These are phyloP conservation scores for Apodemia zela DNA, from an alignment of 2,888 invertebrate species.

Conservation along the genomic window DNA sequence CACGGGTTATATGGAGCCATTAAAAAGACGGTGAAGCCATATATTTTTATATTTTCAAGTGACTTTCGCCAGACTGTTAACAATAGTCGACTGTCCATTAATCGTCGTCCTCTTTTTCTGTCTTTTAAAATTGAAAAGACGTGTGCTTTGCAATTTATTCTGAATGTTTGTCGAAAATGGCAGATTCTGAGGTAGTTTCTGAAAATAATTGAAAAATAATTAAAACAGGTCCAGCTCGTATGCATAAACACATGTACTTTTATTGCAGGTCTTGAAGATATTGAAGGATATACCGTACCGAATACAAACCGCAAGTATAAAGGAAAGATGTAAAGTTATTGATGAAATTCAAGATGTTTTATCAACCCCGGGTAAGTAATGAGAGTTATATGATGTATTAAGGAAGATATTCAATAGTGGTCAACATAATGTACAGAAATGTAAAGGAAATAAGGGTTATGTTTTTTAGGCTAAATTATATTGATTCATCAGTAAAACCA, in stretches of 20 bases:
- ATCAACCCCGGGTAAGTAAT: conserved; percentile 84
- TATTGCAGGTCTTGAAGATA: conserved; percentile 81
- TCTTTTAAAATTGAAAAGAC: conserved; percentile 36
- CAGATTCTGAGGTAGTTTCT: conserved; percentile 83
- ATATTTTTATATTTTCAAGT: too few species aligned
- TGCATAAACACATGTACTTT: conserved; percentile 34
- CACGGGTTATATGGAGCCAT: too few species aligned
- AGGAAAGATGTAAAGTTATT: conserved; percentile 84
- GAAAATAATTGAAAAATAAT: conserved; percentile 16
- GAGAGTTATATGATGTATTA: neutral
- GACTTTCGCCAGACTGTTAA: too few species aligned
- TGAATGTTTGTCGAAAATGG: conserved; percentile 80
- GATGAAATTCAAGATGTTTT: conserved; percentile 85
- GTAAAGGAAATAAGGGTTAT: neutral
- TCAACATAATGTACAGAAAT: neutral
- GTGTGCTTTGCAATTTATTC: conserved; percentile 47
- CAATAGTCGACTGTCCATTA: too few species aligned
- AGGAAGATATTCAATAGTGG: neutral
- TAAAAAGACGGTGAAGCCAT: too few species aligned
- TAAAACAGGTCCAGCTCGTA: conserved; percentile 14
- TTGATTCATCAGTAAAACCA: conserved; percentile 24
- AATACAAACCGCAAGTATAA: conserved; percentile 86
- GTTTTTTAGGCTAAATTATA: conserved; percentile 25
- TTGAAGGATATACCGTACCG: conserved; percentile 87
- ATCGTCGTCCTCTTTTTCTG: conserved; percentile 5